These are phyloP conservation scores for Atta texana DNA, from an alignment of 1,140 invertebrate species.

Conservation along the genomic window DNA sequence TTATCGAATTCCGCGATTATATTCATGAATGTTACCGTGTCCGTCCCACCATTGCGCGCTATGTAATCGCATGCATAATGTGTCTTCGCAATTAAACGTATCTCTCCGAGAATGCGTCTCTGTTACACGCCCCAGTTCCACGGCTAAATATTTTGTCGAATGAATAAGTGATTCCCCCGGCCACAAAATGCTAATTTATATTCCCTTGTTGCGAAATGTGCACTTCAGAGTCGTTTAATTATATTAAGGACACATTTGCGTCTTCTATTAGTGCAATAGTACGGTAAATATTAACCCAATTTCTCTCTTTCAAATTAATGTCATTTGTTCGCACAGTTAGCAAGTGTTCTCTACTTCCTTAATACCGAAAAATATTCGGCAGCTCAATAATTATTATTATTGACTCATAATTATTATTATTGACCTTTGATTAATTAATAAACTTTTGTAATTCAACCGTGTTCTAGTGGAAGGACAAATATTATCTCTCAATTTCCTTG, in stretches of 20 bases:
- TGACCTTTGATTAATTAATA: slow-evolving; percentile 21
- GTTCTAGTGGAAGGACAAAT: neutral
- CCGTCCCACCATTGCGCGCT: too few relatives aligned
- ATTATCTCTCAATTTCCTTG: slow-evolving; percentile 21
- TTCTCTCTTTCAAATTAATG: slow-evolving; percentile 37
- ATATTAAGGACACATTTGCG: slow-evolving; percentile 43
- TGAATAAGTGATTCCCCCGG: slow-evolving; percentile 32
- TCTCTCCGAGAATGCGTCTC: slow-evolving; percentile 26
- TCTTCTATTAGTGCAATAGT: slow-evolving; percentile 31
- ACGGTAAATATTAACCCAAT: slow-evolving; percentile 53
- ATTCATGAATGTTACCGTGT: slow-evolving; percentile 16
- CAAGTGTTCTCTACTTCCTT: neutral
- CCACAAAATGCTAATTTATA: slow-evolving; percentile 48
- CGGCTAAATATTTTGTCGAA: slow-evolving; percentile 58
- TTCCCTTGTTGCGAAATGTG: slow-evolving; percentile 17
- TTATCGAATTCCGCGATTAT: slow-evolving; percentile 23
- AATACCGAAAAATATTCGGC: slow-evolving; percentile 7
- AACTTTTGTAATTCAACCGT: neutral
- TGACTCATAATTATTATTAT: slow-evolving; percentile 28
- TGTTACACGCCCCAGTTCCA: slow-evolving; percentile 17
- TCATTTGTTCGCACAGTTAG: slow-evolving; percentile 18
- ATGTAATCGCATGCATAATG: slow-evolving; percentile 43
- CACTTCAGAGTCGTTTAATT: slow-evolving; percentile 43
- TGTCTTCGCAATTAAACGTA: slow-evolving; percentile 46
- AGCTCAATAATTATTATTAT: neutral